Conservation (phyloP, 2,888 invertebrate genomes). For the Macrosiphum euphorbiae region DNA sequence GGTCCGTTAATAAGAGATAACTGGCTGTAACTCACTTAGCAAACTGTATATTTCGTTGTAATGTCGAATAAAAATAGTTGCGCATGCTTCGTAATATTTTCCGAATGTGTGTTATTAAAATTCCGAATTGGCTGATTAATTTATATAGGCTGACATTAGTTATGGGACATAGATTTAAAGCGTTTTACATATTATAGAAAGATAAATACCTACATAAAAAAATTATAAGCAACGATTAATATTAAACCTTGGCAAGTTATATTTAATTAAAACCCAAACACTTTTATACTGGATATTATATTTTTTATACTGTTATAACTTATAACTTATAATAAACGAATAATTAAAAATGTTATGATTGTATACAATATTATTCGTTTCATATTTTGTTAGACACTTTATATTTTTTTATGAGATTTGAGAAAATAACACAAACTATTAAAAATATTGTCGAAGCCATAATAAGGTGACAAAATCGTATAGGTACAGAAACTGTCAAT, state of each 20-base stretch:
- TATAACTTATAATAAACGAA: neutral
- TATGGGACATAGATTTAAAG: neutral
- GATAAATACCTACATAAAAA: neutral
- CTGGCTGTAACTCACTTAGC: neutral
- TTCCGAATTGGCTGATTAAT: neutral
- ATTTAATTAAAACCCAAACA: neutral
- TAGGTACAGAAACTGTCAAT: neutral
- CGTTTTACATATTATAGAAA: neutral
- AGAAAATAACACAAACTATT: neutral
- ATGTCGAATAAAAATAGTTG: neutral
- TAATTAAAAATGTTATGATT: neutral
- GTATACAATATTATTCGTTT: neutral
- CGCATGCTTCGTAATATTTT: neutral
- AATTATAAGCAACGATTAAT: neutral
- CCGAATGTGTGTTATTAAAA: neutral
- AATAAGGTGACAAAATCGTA: neutral
- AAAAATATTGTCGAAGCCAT: neutral
- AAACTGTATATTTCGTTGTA: neutral
- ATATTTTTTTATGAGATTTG: neutral
- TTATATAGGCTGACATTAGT: neutral
- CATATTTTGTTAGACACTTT: neutral
- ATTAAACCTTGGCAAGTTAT: neutral
- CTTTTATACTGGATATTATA: neutral
- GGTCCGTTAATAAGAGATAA: neutral
- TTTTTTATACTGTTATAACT: neutral